Base-by-base conservation (phyloP, 2,113 vertebrate species). In the Antennarius striatus region DNA sequence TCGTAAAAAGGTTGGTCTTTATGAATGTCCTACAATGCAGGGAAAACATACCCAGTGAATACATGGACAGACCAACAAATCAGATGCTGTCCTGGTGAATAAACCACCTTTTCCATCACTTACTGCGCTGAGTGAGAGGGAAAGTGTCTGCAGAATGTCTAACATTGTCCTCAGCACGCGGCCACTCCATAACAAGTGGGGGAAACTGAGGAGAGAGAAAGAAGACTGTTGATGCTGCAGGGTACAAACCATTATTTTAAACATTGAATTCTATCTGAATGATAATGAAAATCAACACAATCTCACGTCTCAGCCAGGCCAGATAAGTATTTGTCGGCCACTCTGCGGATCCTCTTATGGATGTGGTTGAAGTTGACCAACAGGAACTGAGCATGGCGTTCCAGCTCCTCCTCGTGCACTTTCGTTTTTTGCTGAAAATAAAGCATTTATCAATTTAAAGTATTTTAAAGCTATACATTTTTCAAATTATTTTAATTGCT, bases 301-400 rank as follows among this genome's bases (percentile, higher is more conserved):
- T 79, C 95, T 93, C 73, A 99, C 96, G 95, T 98, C 86, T 99
- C 98, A 15, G 98, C 98, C 74, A 99, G 89, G 14, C 96, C 96
- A 0, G 98, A 99, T 32, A 99, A 86, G 60, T 99, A 99, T 82
- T 98, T 99, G 85, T 99, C 98, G 0, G 98, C 97, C 53, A 99
- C 96, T 65, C 98, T 92, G 61, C 98, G 93, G 81, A 99, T 99
- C 77, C 98, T 93, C 88, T 99, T 99, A 90, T 99, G 98, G 77
- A 98, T 97, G 80, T 99, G 98, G 83, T 99, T 99, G 85, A 99
- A 99, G 90, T 98, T 98, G 72, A 99, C 96, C 80, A 99, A 76
- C 9, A 99, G 90, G 75, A 99, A 99, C 87, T 99, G 96, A 30
- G 97, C 98, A 0, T 99, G 98, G 6, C 93, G 93, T 72, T 99